Evolutionary conservation across 2,888 invertebrate species (phyloP).

Genomic region (Cordylochernes scorpioides): DNA sequence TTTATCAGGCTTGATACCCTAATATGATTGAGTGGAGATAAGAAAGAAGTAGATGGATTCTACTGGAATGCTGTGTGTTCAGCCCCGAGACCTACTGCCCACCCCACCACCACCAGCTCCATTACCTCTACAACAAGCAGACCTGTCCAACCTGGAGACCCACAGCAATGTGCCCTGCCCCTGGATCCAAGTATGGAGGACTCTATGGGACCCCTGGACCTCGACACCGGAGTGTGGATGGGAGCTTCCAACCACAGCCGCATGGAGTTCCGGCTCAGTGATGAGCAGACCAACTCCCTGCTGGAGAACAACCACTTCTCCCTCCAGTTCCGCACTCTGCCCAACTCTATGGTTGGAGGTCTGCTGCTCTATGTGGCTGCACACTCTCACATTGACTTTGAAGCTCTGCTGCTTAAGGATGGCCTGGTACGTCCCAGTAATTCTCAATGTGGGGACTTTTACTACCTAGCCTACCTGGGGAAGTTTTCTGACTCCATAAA

Average conservation of each 20-base stretch:
- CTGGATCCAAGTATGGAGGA: conserved; percentile 28
- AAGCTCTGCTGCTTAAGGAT: conserved; percentile 43
- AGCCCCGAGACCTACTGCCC: no score
- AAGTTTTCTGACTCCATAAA: no score
- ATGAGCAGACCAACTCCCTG: no score
- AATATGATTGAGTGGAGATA: no score
- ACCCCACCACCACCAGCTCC: no score
- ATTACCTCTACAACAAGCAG: background rate
- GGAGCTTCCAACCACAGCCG: conserved; percentile 11
- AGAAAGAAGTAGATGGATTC: no score
- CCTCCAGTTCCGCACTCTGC: conserved; percentile 10
- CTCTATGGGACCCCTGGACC: conserved; percentile 27
- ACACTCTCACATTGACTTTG: conserved; percentile 35
- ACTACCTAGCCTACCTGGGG: no score
- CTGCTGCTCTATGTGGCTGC: conserved; percentile 50
- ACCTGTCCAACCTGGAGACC: background rate
- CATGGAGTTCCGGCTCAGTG: no score
- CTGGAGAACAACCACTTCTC: conserved; percentile 12
- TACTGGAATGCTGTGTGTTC: no score
- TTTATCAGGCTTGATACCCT: no score
- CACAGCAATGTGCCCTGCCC: conserved; percentile 29
- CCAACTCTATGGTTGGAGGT: conserved; percentile 28
- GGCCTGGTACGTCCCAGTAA: conserved; percentile 45
- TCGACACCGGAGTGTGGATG: conserved; percentile 15
- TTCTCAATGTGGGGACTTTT: background rate